A percentile compares a stretch with the other conserved stretches of the same genome.
Evolutionary conservation across 2,113 vertebrate species (phyloP).

Genomic region (Oryzias melastigma): DNA sequence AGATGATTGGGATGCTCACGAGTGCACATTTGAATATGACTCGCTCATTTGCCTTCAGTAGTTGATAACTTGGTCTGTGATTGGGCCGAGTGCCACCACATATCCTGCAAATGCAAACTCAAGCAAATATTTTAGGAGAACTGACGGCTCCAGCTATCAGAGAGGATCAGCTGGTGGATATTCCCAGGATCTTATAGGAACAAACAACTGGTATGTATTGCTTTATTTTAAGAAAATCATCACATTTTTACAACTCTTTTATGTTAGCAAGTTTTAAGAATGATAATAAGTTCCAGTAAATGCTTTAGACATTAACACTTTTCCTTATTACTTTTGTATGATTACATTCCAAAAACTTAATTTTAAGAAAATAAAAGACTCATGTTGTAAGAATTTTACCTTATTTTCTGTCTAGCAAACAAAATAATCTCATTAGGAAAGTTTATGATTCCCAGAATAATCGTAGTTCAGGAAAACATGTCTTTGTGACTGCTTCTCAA

Average conservation of each 20-base stretch:
- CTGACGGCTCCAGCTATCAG: constrained; percentile 20
- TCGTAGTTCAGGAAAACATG: too few relatives aligned
- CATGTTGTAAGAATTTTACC: too few relatives aligned
- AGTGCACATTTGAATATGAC: constrained; percentile 61
- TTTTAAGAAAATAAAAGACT: too few relatives aligned
- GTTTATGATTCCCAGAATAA: too few relatives aligned
- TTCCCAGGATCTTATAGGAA: constrained; percentile 4
- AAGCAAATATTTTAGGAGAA: constrained; percentile 65
- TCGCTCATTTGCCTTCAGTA: constrained; percentile 70
- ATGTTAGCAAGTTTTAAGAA: background rate
- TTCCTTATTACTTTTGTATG: too few relatives aligned
- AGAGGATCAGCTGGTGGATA: constrained; percentile 14
- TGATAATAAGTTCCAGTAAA: background rate
- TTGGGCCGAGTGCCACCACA: constrained; percentile 49
- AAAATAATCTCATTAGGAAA: too few relatives aligned
- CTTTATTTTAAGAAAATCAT: background rate
- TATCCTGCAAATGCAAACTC: constrained; percentile 72
- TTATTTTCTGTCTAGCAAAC: too few relatives aligned
- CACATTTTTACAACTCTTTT: background rate
- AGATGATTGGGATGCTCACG: constrained; percentile 20
- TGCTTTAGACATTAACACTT: background rate
- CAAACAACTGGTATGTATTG: constrained; percentile 20
- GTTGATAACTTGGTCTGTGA: constrained; percentile 52
- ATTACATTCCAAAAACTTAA: too few relatives aligned
- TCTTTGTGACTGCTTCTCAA: too few relatives aligned